These are phyloP conservation scores for Tarsius wallacei DNA, from an alignment of 2,797 vertebrate species.

Conservation along the genomic window DNA sequence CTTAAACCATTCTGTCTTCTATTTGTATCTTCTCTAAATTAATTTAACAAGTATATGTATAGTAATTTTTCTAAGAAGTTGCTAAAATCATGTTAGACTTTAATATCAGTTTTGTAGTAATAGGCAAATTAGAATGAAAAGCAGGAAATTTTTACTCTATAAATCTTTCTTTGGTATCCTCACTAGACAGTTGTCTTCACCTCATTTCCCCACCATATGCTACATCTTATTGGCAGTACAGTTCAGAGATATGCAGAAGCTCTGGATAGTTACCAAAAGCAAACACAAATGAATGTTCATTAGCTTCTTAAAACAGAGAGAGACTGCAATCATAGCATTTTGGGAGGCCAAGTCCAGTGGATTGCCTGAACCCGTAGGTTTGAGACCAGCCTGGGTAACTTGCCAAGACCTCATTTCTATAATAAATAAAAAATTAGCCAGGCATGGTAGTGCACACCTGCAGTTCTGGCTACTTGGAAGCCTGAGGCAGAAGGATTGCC, in stretches of 20 bases:
- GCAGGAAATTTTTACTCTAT: neutral
- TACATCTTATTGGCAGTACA: neutral
- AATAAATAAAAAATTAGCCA: too few relatives aligned
- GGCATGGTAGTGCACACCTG: too few relatives aligned
- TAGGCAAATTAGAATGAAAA: neutral
- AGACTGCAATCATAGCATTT: neutral
- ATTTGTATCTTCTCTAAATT: neutral
- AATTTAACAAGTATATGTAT: neutral
- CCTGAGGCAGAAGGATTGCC: too few relatives aligned
- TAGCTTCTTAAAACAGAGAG: neutral
- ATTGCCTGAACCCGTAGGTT: too few relatives aligned
- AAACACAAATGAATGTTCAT: neutral
- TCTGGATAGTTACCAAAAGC: neutral
- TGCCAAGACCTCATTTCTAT: too few relatives aligned
- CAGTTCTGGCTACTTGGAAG: too few relatives aligned
- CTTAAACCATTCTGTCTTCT: neutral
- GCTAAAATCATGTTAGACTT: neutral
- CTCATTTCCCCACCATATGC: neutral
- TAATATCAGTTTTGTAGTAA: neutral
- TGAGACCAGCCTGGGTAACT: too few relatives aligned
- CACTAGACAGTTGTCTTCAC: rapidly evolving
- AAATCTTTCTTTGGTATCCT: neutral
- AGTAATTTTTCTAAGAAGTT: neutral
- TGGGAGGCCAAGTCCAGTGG: too few relatives aligned
- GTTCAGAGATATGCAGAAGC: neutral